phyloP scores from a whole-genome alignment of 2,797 vertebrate species.

The Calcarius lapponicus region DNA sequence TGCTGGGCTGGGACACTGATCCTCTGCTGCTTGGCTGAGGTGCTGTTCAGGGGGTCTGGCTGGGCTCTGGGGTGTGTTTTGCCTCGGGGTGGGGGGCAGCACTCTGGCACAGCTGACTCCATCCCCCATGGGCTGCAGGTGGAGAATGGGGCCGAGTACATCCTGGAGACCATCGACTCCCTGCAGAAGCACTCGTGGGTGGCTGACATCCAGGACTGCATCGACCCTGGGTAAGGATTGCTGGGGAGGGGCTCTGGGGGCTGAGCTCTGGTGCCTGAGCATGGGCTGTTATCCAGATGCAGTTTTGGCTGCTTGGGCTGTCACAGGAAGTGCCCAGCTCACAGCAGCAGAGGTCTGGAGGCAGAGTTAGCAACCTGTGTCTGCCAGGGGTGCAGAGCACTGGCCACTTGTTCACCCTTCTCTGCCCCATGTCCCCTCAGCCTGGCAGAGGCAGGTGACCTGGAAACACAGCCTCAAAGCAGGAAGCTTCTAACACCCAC shows the following conservation, averaged over 20 bases:
- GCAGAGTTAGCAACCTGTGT: not conserved
- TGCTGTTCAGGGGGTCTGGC: not conserved
- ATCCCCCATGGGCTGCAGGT: conserved; percentile 75
- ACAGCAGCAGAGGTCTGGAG: not conserved
- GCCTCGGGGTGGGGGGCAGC: accelerated
- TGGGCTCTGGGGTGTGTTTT: not conserved
- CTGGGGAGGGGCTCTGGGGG: not conserved
- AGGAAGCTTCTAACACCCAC: not conserved
- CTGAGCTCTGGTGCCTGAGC: accelerated
- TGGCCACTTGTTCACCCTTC: not conserved
- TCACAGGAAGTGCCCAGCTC: not conserved
- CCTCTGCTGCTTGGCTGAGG: too few species aligned
- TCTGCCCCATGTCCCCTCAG: accelerated
- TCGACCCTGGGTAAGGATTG: conserved; percentile 88
- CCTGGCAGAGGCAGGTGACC: not conserved
- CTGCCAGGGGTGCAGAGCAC: not conserved
- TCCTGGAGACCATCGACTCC: conserved; percentile 97
- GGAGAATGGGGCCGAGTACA: conserved; percentile 94
- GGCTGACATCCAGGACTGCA: conserved; percentile 97
- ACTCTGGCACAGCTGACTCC: not conserved
- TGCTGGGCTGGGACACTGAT: not conserved
- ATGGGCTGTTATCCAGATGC: not conserved
- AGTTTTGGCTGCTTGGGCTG: not conserved
- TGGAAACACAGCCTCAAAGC: accelerated
- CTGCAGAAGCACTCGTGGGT: conserved; percentile 99